Base-by-base conservation (phyloP, 2,888 invertebrate species). In the Pecten maximus region DNA sequence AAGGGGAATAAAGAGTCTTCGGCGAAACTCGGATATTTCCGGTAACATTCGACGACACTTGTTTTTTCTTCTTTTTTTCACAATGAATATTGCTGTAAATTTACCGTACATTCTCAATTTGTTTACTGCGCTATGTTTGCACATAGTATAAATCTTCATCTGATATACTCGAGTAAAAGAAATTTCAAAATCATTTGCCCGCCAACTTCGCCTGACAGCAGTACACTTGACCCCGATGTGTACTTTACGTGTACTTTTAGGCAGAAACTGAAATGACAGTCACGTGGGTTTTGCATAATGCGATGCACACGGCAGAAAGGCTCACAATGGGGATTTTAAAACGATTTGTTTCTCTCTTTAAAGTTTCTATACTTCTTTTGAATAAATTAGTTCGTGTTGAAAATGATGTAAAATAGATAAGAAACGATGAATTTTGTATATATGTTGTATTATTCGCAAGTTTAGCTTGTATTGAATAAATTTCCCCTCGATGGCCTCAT, bases 201-300 rank as follows among this genome's bases (percentile, higher is more conserved):
- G 74, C 35, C 74, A 74, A 74, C 28, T 74, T 35, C 10, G 35
- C 1, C 35, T 74, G 35, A 35, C 28, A 74, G 35, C 74, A 28
- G 35, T 74, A 74, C 74, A 35, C 28, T 12, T 74, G 28, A 74
- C 74, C 74, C 74, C 74, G 74, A 12, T 28, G 8, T 74, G 74
- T 74, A 74, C 74, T 74, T 74, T 74, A 74, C 74, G 74, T 74
- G 74, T 74, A 74, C 74, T 74, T 74, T 74, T 35, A 74, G 35
- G 28, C 74, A 74, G 15, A 28, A 35, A 74, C 35, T 23, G 74
- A 74, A 74, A 60, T 28, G 60, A 60, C 8, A 74, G 74, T 74
- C 74, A 74, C 74, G 74, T 74, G 74, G 28, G 28, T 23, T 35
- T 35, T 35, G 35, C 12, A 74, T 74, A 74, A 23, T 74, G 74